A percentile compares a stretch with the other conserved stretches of the same genome.
Evolutionary conservation across 2,113 vertebrate species (phyloP).

Genomic region (Ivindomyrus marchei): DNA sequence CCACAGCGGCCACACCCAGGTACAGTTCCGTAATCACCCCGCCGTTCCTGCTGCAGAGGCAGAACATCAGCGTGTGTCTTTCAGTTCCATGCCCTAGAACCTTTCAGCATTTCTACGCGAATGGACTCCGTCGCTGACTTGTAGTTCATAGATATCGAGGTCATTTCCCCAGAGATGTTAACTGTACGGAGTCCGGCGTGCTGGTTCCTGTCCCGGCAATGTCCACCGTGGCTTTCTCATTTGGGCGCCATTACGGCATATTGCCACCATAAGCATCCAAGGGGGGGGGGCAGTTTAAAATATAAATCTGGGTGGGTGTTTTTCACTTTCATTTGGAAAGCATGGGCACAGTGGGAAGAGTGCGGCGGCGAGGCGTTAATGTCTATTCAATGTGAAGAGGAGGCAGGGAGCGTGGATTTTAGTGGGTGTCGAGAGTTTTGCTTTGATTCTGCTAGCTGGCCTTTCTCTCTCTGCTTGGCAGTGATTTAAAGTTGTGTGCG

Average conservation of each 20-base stretch:
- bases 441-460: not conserved
- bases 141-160: not conserved
- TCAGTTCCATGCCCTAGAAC: not conserved
- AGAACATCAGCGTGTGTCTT: not conserved
- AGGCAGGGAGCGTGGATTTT: not conserved
- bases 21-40: not conserved
- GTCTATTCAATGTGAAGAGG: constrained; percentile 8
- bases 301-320: not conserved
- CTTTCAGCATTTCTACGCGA: not conserved
- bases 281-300: not conserved
- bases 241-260: too few relatives aligned
- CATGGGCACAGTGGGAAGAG: not conserved
- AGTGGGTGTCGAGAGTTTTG: not conserved
- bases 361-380: not conserved
- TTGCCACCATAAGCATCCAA: not conserved
- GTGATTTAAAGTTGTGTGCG: not conserved
- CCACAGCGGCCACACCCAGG: not conserved
- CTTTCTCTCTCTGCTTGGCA: not conserved
- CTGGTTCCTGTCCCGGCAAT: not conserved
- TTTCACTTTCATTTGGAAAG: not conserved
- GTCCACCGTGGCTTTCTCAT: not conserved
- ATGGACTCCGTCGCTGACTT: not conserved
- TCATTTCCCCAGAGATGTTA: not conserved
- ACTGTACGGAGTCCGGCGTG: not conserved
- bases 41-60: not conserved